Evolutionary conservation across 2,888 invertebrate genomes (phyloP).

Genomic region (Zele albiditarsus): DNA sequence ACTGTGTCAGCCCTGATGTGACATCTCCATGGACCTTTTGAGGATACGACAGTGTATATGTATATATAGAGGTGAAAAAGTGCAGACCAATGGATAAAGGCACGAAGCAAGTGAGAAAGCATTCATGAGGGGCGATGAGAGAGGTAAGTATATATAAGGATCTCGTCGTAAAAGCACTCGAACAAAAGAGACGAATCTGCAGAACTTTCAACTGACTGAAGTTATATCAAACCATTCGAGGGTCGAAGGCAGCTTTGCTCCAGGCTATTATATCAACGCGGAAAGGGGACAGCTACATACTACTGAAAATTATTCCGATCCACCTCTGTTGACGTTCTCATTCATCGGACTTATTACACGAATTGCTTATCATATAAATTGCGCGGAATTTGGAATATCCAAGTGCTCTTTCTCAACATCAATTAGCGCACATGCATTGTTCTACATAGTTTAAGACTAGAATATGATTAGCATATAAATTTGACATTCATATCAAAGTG

Average conservation of each 20-base stretch:
- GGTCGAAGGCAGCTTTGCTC: not conserved
- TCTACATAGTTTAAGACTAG: no score
- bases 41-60: not conserved
- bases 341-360: not conserved
- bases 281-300: not conserved
- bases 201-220: slow-evolving; percentile 43
- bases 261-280: not conserved
- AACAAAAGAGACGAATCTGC: slow-evolving; percentile 58
- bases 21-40: slow-evolving; percentile 37
- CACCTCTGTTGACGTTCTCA: not conserved
- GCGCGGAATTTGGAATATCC: no score
- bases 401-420: no score
- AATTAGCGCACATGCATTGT: no score
- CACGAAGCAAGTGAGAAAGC: slow-evolving; percentile 16
- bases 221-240: not conserved
- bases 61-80: not conserved
- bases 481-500: no score
- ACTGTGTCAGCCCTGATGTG: slow-evolving; percentile 41
- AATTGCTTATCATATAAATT: no score
- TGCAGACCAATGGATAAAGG: slow-evolving; percentile 5
- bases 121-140: not conserved
- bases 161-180: slow-evolving; percentile 41
- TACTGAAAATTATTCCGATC: not conserved
- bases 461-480: no score
- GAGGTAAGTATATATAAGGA: not conserved